A percentile compares a stretch with the other conserved stretches of the same genome.
phyloP scores from a whole-genome alignment of 1,140 invertebrate genomes.

The Orius insidiosus region DNA sequence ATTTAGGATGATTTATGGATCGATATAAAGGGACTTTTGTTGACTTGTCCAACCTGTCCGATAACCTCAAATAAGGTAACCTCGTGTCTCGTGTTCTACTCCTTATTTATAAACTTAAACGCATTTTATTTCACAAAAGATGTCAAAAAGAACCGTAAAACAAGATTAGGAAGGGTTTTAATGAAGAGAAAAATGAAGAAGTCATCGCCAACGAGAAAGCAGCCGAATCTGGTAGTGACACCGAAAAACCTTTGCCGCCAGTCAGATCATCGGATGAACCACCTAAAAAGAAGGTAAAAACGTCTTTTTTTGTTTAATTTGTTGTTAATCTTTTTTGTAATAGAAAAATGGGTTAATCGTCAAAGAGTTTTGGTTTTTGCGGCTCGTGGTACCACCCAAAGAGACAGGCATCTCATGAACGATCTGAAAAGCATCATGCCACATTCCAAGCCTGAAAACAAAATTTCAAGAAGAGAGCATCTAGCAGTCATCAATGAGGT shows the following conservation, averaged over 20 bases:
- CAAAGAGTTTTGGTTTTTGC: conserved; percentile 83
- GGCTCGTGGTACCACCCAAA: conserved; percentile 74
- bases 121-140: too few relatives aligned
- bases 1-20: too few relatives aligned
- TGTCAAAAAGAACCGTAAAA: conserved; percentile 12
- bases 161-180: conserved; percentile 11
- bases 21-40: too few relatives aligned
- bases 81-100: not conserved
- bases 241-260: too few relatives aligned
- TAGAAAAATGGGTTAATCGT: conserved; percentile 82
- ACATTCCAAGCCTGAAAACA: conserved; percentile 80
- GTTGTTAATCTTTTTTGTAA: conserved; percentile 30
- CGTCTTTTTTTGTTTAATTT: conserved; percentile 13
- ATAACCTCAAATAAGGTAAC: too few relatives aligned
- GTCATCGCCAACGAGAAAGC: not conserved
- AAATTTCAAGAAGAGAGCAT: conserved; percentile 60
- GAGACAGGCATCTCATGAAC: conserved; percentile 89
- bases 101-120: not conserved
- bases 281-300: too few relatives aligned
- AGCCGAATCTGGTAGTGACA: not conserved
- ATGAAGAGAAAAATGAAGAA: conserved; percentile 12
- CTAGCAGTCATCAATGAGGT: conserved; percentile 54
- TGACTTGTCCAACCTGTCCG: too few relatives aligned
- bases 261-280: too few relatives aligned
- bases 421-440: conserved; percentile 86